Conservation (phyloP, 2,797 vertebrate species). For the Chaunax sp. region DNA sequence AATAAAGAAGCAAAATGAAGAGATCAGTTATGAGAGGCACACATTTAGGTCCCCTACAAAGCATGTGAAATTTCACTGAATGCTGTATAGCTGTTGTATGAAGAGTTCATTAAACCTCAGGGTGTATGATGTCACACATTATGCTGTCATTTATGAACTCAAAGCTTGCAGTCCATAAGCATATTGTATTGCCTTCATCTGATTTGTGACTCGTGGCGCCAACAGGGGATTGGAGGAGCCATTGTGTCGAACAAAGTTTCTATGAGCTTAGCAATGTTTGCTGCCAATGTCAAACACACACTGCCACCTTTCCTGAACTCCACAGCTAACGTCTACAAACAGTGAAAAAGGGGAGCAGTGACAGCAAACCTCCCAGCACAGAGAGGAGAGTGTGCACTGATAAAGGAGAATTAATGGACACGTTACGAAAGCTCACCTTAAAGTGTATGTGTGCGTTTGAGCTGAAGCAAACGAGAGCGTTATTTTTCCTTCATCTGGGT, state of each 20-base stretch:
- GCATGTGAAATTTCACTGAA: no score
- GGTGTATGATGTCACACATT: not conserved
- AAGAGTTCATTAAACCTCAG: not conserved
- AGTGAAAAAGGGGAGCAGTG: not conserved
- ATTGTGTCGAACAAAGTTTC: not conserved
- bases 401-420: no score
- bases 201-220: not conserved
- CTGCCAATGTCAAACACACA: not conserved
- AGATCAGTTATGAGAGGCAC: no score
- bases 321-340: not conserved
- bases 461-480: constrained; percentile 2
- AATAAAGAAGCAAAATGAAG: no score
- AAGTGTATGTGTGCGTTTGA: constrained; percentile 16
- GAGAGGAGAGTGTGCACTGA: not conserved
- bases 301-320: not conserved
- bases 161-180: not conserved
- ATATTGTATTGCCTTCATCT: not conserved
- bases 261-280: not conserved
- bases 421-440: no score
- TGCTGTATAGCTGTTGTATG: not conserved
- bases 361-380: not conserved
- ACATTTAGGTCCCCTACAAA: no score
- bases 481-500: constrained; percentile 35
- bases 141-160: not conserved
- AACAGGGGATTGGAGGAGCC: not conserved